phyloP scores from a whole-genome alignment of 2,113 vertebrate species.

The Pseudopodoces humilis region DNA sequence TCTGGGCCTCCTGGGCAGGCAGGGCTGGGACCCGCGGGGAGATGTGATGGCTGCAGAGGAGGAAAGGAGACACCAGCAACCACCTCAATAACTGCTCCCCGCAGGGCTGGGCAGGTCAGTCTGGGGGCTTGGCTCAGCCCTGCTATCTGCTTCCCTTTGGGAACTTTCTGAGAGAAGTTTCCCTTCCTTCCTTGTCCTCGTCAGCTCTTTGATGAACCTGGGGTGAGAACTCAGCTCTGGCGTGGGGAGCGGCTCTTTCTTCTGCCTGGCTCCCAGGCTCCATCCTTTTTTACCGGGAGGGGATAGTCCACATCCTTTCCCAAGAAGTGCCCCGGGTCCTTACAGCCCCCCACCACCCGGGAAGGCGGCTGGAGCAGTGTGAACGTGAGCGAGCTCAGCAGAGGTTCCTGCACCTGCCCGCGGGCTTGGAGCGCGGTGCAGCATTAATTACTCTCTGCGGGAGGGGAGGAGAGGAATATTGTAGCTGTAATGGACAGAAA shows the following conservation, averaged over 20 bases:
- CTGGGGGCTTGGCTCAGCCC: slow-evolving; percentile 41
- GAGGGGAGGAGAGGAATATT: background rate
- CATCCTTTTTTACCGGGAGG: background rate
- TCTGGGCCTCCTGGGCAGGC: slow-evolving; percentile 62
- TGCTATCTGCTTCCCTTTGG: slow-evolving; percentile 44
- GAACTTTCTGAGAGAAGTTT: slow-evolving; percentile 37
- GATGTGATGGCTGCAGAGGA: slow-evolving; percentile 27
- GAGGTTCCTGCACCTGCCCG: background rate
- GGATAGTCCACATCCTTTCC: background rate
- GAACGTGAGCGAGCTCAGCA: background rate
- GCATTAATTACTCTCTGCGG: slow-evolving; percentile 25
- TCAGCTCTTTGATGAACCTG: slow-evolving; percentile 44
- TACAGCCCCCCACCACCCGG: background rate
- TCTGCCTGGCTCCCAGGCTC: background rate
- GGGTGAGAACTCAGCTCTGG: background rate
- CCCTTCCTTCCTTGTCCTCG: background rate
- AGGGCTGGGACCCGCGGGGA: slow-evolving; percentile 40
- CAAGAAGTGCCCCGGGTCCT: background rate
- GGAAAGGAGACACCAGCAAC: slow-evolving; percentile 54
- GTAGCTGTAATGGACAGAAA: slow-evolving; percentile 21
- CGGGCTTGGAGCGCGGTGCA: background rate
- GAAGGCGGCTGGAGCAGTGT: background rate
- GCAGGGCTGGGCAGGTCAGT: slow-evolving; percentile 45
- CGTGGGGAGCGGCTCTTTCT: background rate
- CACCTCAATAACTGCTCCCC: slow-evolving; percentile 33